phyloP scores from a whole-genome alignment of 2,113 vertebrate genomes.

The chimpanzee (Pan troglodytes) region NHGRI_mPanTro3-v2.1_pri NC_072407.2:75909001-75909500 shows the following conservation, averaged over 20 bases:
- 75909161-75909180: neutral
- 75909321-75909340: neutral
- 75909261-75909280: neutral
- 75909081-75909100: neutral
- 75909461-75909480: too few relatives aligned
- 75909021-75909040: neutral
- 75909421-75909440: too few relatives aligned
- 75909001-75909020: neutral
- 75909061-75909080: neutral
- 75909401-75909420: too few relatives aligned
- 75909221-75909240: neutral
- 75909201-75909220: neutral
- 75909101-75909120: neutral
- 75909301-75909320: neutral
- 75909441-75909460: too few relatives aligned
- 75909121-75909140: neutral
- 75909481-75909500: too few relatives aligned
- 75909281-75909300: neutral
- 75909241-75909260: neutral
- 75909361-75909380: neutral
- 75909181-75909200: neutral
- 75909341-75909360: neutral
- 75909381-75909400: conserved; percentile 12
- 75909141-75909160: neutral
- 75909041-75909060: neutral